Evolutionary conservation across 2,113 vertebrate genomes (phyloP), one percentile per base, ranked within the genome.

Genomic region (Columba janthina): DNA sequence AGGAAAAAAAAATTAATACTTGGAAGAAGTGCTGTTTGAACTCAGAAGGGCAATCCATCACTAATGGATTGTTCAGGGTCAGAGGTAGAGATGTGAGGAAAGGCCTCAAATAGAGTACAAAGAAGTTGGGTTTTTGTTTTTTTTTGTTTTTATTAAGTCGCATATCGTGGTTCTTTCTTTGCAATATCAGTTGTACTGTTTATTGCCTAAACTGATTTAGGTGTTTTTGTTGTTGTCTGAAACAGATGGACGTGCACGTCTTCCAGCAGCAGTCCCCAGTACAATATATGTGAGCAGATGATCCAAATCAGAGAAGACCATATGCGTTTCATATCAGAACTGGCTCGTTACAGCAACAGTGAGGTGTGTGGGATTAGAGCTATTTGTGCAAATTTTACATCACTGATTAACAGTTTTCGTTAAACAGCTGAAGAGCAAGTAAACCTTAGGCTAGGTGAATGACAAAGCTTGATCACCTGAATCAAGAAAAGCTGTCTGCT

Each of bases 281-380:
- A 99, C 97, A 99, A 99, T 97, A 99, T 99, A 97, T 99, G 99
- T 51, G 99, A 99, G 94, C 99, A 99, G 98, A 99, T 99, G 99
- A 98, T 99, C 94, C 99, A 99, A 96, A 99, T 99, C 96, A 98
- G 99, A 19, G 99, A 99, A 14, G 99, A 99, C 95, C 99, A 99
- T 88, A 99, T 99, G 99, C 99, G 99, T 66, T 99, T 99, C 97
- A 99, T 99, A 98, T 99, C 99, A 0, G 99, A 99, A 96, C 97
- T 99, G 90, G 99, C 99, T 22, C 99, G 99, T 73, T 99, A 99
- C 91, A 99, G 99, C 98, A 99, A 99, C 97, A 99, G 97, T 6
- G 99, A 99, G 99, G 99, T 99, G 14, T 34, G 98, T 93, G 91
- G n/a, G 12, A 38, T 81, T 88, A 69, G 34, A 81, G 34, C 67